Evolutionary conservation across 2,888 invertebrate species (phyloP).

Genomic region (Cephus rjabovi): DNA sequence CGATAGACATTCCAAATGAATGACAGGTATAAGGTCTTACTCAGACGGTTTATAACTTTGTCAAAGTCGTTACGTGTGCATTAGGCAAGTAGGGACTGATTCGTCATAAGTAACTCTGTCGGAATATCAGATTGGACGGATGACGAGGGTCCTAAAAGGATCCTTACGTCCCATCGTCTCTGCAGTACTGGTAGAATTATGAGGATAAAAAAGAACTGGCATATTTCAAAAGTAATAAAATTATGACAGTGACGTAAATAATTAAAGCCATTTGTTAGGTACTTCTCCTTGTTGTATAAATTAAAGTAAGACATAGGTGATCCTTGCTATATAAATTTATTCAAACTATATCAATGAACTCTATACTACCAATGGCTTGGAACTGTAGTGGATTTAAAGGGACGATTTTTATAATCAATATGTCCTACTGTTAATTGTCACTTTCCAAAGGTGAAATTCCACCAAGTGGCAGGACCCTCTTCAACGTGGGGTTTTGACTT

Average conservation of each 20-base stretch:
- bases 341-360: neutral
- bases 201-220: neutral
- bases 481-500: neutral
- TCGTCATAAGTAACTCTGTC: neutral
- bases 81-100: neutral
- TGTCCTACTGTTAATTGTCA: neutral
- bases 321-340: neutral
- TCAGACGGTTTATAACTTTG: neutral
- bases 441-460: neutral
- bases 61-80: neutral
- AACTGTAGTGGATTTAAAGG: neutral
- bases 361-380: neutral
- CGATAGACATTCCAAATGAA: neutral
- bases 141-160: neutral
- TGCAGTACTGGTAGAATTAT: neutral
- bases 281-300: neutral
- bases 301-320: neutral
- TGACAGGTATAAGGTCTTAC: neutral
- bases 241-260: neutral
- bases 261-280: neutral
- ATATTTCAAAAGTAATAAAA: neutral
- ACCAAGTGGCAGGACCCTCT: neutral
- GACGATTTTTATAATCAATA: neutral
- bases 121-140: neutral
- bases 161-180: neutral